Evolutionary conservation across 1,140 invertebrate species (phyloP).

Genomic region (Platorchestia sp.): DNA sequence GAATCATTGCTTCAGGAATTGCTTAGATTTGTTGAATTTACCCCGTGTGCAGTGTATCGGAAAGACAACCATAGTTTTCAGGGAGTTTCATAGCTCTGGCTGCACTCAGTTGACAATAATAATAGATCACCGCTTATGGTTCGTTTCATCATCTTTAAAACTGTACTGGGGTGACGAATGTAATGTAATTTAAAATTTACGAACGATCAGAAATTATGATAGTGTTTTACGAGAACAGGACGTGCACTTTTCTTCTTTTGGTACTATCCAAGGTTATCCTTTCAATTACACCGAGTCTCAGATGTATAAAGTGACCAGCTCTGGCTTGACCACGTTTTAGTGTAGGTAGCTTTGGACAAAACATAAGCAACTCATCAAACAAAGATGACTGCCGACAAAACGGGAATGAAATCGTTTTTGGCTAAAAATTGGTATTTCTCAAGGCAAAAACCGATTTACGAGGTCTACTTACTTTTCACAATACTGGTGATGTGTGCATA

Average conservation of each 20-base stretch:
- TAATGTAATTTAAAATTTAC: not conserved
- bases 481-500: not conserved
- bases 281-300: not conserved
- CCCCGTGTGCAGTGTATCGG: not conserved
- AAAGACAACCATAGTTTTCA: not conserved
- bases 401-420: not conserved
- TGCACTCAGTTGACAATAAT: not conserved
- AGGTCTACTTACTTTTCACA: not conserved
- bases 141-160: not conserved
- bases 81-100: too few relatives aligned
- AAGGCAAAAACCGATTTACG: not conserved
- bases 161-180: not conserved
- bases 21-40: not conserved
- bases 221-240: not conserved
- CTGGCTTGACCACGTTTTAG: not conserved
- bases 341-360: too few relatives aligned
- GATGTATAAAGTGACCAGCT: not conserved
- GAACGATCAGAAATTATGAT: not conserved
- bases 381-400: not conserved
- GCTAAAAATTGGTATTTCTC: too few relatives aligned
- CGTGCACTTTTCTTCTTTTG: not conserved
- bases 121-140: not conserved
- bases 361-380: not conserved
- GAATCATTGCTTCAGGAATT: not conserved
- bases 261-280: not conserved